phyloP scores from a whole-genome alignment of 2,888 invertebrate species.

The Heliconius aoede region DNA sequence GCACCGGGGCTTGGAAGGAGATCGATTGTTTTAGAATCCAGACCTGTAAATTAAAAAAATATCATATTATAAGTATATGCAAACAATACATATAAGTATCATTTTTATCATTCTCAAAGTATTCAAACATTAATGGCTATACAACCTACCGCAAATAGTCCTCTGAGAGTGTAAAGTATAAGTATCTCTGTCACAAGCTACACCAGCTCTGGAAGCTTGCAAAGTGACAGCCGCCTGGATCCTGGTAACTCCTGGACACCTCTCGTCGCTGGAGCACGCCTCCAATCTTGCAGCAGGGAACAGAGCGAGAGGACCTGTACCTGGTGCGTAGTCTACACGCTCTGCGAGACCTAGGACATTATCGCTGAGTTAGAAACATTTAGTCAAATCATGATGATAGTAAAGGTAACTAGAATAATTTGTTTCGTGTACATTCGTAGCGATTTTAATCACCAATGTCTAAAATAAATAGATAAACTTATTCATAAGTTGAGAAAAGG shows the following conservation, averaged over 20 bases:
- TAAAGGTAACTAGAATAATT: too few relatives aligned
- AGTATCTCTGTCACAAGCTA: conserved; percentile 97
- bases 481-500: too few relatives aligned
- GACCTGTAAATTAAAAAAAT: conserved; percentile 65
- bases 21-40: conserved; percentile 92
- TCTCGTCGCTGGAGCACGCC: conserved; percentile 96
- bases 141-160: conserved; percentile 89
- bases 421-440: too few relatives aligned
- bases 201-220: conserved; percentile 94
- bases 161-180: conserved; percentile 93
- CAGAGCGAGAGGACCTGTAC: conserved; percentile 90
- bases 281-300: conserved; percentile 94
- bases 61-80: too few relatives aligned
- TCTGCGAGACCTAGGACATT: conserved; percentile 86
- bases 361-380: background rate
- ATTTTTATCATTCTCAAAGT: background rate
- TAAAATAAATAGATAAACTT: too few relatives aligned
- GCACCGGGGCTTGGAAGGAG: conserved; percentile 92
- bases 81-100: too few relatives aligned
- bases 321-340: conserved; percentile 93
- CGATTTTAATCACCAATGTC: too few relatives aligned
- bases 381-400: too few relatives aligned
- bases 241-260: conserved; percentile 88
- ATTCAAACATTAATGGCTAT: background rate
- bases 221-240: conserved; percentile 86